Evolutionary conservation across 2,797 vertebrate genomes (phyloP).

Genomic region (Denticeps clupeoides): DNA sequence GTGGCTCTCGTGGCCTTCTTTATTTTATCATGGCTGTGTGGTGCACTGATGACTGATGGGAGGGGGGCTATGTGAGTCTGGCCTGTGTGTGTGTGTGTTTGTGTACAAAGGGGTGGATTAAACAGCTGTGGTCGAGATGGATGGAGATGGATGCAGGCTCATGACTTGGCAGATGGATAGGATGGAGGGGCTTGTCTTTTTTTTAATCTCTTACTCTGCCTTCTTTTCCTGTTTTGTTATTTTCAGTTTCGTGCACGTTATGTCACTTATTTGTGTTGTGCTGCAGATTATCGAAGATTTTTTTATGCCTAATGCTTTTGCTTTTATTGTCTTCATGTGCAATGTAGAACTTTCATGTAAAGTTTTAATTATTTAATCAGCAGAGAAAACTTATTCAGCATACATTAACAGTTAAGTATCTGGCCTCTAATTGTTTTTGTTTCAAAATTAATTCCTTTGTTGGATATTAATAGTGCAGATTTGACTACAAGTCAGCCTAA

Average conservation of each 20-base stretch:
- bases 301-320: too few relatives aligned
- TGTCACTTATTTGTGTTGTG: too few relatives aligned
- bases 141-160: constrained; percentile 27
- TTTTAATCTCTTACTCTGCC: constrained; percentile 1
- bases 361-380: too few relatives aligned
- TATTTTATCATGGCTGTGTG: constrained; percentile 31
- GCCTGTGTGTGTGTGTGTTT: constrained; percentile 17
- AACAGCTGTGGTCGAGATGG: constrained; percentile 40
- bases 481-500: too few relatives aligned
- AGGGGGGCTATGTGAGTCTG: neutral
- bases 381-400: too few relatives aligned
- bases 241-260: neutral
- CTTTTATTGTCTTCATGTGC: too few relatives aligned
- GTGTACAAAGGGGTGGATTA: constrained; percentile 23
- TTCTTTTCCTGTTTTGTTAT: constrained; percentile 12
- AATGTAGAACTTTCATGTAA: too few relatives aligned
- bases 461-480: too few relatives aligned
- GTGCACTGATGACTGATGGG: constrained; percentile 14
- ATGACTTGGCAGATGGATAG: constrained; percentile 33
- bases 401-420: too few relatives aligned
- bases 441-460: too few relatives aligned
- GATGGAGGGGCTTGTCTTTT: constrained; percentile 21
- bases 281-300: too few relatives aligned
- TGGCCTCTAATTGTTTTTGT: too few relatives aligned
- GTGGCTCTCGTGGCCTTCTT: constrained; percentile 33